Evolutionary conservation across 2,113 vertebrate genomes (phyloP), one percentile per base, ranked within the genome.

Genomic region (Mormyrus iriodes): DNA sequence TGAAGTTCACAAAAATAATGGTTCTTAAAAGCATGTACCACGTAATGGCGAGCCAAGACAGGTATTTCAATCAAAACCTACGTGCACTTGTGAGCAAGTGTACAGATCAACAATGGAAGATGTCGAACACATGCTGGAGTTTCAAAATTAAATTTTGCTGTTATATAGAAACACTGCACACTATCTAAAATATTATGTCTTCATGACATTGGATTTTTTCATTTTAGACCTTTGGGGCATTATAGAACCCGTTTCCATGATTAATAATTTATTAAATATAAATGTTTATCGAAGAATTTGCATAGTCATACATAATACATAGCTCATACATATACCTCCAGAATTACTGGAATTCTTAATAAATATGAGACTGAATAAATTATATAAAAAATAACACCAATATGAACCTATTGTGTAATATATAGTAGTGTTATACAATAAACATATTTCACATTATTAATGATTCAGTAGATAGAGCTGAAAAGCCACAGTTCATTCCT

Each of bases 1-100:
- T 96, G 95, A 96, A 95, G 95, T 94, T 93, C 91, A 91, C 90
- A 91, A 92, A 94, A 94, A 95, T 95, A 95, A 95, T 94, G 93
- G 90, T 94, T 89, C 94, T 95, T 94, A 95, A 96, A 96, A 95
- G 95, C 94, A 94, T 94, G 94, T 91, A 92, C 91, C 89, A 88
- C 90, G 89, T 92, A 91, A 93, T 91, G 92, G 91, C 91, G 93
- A 94, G 92, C 91, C 92, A 31, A 89, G 90, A 92, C 92, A 88
- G 90, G 91, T 90, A 94, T 93, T 94, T 94, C 92, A 93, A 92
- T 91, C 90, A 93, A 93, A 93, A 92, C 91, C 87, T 88, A 91
- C 15, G 83, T 92, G 90, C 89, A 91, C 89, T 91, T 91, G 91
- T 91, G 91, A 90, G 93, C 87, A 90, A 91, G 92, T 91, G 91